phyloP scores from a whole-genome alignment of 2,113 vertebrate genomes.

The Cathartes aura region DNA sequence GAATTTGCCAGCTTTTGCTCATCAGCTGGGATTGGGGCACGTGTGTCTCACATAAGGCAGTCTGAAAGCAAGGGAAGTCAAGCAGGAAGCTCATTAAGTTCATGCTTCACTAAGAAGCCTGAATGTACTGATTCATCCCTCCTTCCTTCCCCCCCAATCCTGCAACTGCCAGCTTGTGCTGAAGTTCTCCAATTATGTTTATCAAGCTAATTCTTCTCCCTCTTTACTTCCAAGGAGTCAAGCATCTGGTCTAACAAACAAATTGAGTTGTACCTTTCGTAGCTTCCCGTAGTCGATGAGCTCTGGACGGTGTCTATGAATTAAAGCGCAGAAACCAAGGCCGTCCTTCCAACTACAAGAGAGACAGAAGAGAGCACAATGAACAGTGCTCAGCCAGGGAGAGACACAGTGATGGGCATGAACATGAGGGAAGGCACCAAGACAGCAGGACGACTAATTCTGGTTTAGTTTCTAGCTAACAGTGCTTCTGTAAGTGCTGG shows the following conservation, averaged over 20 bases:
- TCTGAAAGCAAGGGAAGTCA: neutral
- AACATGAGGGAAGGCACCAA: neutral
- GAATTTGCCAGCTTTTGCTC: neutral
- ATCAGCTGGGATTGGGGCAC: neutral
- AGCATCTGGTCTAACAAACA: neutral
- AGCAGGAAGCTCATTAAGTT: slow-evolving; percentile 50
- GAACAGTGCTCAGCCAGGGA: neutral
- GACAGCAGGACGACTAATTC: neutral
- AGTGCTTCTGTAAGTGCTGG: neutral
- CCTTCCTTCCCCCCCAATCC: neutral
- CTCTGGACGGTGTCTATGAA: slow-evolving; percentile 97
- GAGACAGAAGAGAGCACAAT: slow-evolving; percentile 3
- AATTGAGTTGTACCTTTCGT: slow-evolving; percentile 85
- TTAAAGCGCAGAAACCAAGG: slow-evolving; percentile 97
- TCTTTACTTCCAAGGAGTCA: neutral
- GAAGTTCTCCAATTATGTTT: slow-evolving; percentile 32
- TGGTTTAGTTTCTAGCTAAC: neutral
- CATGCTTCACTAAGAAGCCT: slow-evolving; percentile 41
- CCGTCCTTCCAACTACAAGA: slow-evolving; percentile 93
- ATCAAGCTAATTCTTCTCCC: slow-evolving; percentile 25
- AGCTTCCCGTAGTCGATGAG: slow-evolving; percentile 97
- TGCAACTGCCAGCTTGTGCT: slow-evolving; percentile 1
- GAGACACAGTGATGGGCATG: neutral
- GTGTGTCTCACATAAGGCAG: neutral
- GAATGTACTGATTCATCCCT: slow-evolving; percentile 46